A percentile compares a stretch with the other conserved stretches of the same genome.
These are phyloP conservation scores for Hylaeus volcanicus DNA, from an alignment of 1,140 invertebrate species.

Conservation along the genomic window DNA sequence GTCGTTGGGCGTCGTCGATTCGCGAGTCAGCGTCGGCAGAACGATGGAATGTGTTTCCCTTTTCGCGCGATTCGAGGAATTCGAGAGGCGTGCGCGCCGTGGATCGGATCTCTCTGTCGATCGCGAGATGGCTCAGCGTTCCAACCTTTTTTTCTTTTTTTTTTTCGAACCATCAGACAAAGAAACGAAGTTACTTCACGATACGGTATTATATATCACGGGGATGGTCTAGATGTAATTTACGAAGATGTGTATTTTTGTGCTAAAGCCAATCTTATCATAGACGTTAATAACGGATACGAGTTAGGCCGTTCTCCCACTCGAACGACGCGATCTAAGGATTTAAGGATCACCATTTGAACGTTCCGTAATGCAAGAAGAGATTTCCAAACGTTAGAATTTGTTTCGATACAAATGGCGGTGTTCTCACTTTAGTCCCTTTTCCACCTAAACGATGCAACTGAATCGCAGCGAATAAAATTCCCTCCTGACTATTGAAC, in stretches of 20 bases:
- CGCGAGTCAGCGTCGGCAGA: slow-evolving; percentile 4
- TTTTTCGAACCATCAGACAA: neutral
- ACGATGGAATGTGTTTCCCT: neutral
- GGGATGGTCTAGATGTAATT: slow-evolving; percentile 54
- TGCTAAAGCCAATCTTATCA: slow-evolving; percentile 64
- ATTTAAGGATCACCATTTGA: too few species aligned
- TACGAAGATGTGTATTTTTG: slow-evolving; percentile 70
- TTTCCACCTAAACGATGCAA: too few species aligned
- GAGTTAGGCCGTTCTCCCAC: neutral
- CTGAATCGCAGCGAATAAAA: too few species aligned
- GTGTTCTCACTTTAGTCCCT: too few species aligned
- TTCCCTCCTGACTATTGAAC: too few species aligned
- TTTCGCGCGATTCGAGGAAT: neutral
- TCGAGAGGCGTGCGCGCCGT: neutral
- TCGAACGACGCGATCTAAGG: too few species aligned
- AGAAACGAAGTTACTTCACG: neutral
- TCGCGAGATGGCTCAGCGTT: neutral
- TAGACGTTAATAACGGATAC: slow-evolving; percentile 38
- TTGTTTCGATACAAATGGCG: too few species aligned
- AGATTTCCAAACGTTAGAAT: too few species aligned
- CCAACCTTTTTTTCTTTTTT: neutral
- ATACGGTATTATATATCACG: neutral
- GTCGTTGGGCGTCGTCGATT: neutral
- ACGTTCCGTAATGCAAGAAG: too few species aligned
- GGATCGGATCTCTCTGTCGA: neutral